Base-by-base conservation (phyloP, 2,888 invertebrate genomes). In the Sericinus montela region DNA sequence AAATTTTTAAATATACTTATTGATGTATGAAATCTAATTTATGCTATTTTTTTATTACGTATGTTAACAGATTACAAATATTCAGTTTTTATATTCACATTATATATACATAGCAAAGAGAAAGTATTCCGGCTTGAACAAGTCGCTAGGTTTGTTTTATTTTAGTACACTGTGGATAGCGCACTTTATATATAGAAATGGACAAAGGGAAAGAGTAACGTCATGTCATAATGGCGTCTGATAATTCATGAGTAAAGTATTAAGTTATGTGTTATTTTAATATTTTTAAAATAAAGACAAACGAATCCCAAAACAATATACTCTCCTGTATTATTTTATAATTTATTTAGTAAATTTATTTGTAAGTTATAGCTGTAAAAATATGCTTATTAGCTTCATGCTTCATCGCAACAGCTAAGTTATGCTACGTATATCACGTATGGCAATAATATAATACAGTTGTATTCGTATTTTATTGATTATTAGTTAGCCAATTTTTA, bases 281-380 rank as follows among this genome's bases (percentile, higher is more conserved):
- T 49, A 44, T 44, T 44, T 32, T 49, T 40, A 23, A 45, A 23
- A 43, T 3, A 30, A 38, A 34, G 7, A 29, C 44, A 40, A 9
- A 52, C 32, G 34, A 48, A 53, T 47, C 56, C 56, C 57, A 57
- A 55, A 58, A 58, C 60, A 63, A 56, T 63, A 61, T 62, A 64
- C 62, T 63, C 38, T 53, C 65, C 58, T 73, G 67, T 79, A 68
- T 68, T 67, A 62, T 67, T 67, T 68, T 57, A 66, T 85, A 84
- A 82, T 83, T 84, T 70, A 73, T 65, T 67, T 66, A 63, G 70
- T 67, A 66, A 70, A 64, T 62, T 56, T 57, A 58, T 62, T 69
- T 64, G 70, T 77, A 75, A 72, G 73, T 73, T 64, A 55, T 75
- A 83, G 86, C 86, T 87, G 84, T 86, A 85, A 72, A 69, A 74